Conservation (phyloP, 2,797 vertebrate genomes). For the Karalla daura region DNA sequence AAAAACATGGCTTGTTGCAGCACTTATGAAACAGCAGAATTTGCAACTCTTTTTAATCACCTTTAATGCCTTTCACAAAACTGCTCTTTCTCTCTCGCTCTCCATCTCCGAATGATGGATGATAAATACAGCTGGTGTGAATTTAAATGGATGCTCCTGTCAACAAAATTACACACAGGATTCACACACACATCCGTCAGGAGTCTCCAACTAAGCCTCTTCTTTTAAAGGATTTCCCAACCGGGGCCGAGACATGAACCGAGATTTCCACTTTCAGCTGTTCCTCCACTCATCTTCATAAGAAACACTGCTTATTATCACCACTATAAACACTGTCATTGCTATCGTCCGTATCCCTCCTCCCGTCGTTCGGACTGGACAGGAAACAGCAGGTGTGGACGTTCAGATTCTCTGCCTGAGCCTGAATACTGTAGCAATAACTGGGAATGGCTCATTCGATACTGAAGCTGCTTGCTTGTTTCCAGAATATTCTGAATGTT, state of each 20-base stretch:
- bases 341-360: slow-evolving; percentile 1
- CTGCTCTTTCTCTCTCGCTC: background rate
- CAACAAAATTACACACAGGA: slow-evolving; percentile 4
- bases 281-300: slow-evolving; percentile 12
- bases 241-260: slow-evolving; percentile 23
- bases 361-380: background rate
- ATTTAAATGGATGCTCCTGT: slow-evolving; percentile 30
- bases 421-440: background rate
- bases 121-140: slow-evolving; percentile 35
- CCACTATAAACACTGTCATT: background rate
- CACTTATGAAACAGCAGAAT: too few relatives aligned
- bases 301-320: slow-evolving; percentile 2
- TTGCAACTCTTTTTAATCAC: background rate
- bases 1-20: too few relatives aligned
- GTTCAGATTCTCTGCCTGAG: background rate
- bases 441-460: too few relatives aligned
- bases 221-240: slow-evolving; percentile 23
- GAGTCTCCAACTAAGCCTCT: slow-evolving; percentile 1
- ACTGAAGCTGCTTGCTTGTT: too few relatives aligned
- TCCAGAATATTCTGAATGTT: too few relatives aligned
- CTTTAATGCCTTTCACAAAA: background rate
- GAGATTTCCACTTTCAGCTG: slow-evolving; percentile 25
- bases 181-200: slow-evolving; percentile 9
- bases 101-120: too few relatives aligned
- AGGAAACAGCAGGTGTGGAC: slow-evolving; percentile 15